These are phyloP conservation scores for Notolabrus celidotus DNA, from an alignment of 2,797 vertebrate genomes.

Conservation along the genomic window DNA sequence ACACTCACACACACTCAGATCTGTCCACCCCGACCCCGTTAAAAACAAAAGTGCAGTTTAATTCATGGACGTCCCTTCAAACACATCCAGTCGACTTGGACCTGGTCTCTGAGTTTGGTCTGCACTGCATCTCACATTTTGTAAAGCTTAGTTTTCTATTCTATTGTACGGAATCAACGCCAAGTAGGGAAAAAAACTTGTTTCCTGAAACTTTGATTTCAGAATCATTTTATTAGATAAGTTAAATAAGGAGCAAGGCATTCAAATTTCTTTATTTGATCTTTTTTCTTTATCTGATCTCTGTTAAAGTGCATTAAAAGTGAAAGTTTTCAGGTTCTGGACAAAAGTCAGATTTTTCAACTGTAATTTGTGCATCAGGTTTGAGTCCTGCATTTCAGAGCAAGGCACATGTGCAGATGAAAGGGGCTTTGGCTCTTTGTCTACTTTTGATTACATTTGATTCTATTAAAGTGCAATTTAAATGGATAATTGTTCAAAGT, in stretches of 20 bases:
- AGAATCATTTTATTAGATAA: slow-evolving; percentile 31
- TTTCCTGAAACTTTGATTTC: slow-evolving; percentile 5
- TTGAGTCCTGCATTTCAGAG: slow-evolving; percentile 68
- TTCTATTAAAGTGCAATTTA: slow-evolving; percentile 70
- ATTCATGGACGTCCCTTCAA: slow-evolving; percentile 55
- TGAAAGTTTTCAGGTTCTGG: slow-evolving; percentile 42
- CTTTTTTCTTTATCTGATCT: slow-evolving; percentile 22
- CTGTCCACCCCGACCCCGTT: slow-evolving; percentile 12
- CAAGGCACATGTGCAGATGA: slow-evolving; percentile 85
- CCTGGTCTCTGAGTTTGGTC: slow-evolving; percentile 79
- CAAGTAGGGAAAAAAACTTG: slow-evolving; percentile 5
- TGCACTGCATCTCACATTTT: slow-evolving; percentile 65
- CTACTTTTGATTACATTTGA: slow-evolving; percentile 61
- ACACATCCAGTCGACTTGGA: slow-evolving; percentile 51
- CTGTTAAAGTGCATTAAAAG: slow-evolving; percentile 69
- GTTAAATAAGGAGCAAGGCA: slow-evolving; percentile 39
- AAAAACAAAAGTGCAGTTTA: slow-evolving; percentile 81
- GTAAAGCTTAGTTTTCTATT: slow-evolving; percentile 23
- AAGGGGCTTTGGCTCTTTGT: slow-evolving; percentile 73
- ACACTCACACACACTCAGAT: slow-evolving; percentile 22
- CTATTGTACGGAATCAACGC: slow-evolving; percentile 18
- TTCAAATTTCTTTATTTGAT: slow-evolving; percentile 25
- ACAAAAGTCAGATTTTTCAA: slow-evolving; percentile 53
- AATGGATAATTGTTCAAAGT: slow-evolving; percentile 55
- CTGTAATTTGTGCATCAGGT: slow-evolving; percentile 67